Percentiles rank a stretch among this genome's conserved stretches.
Conservation (phyloP, 1,140 invertebrate species). For the Phthorimaea operculella region DNA sequence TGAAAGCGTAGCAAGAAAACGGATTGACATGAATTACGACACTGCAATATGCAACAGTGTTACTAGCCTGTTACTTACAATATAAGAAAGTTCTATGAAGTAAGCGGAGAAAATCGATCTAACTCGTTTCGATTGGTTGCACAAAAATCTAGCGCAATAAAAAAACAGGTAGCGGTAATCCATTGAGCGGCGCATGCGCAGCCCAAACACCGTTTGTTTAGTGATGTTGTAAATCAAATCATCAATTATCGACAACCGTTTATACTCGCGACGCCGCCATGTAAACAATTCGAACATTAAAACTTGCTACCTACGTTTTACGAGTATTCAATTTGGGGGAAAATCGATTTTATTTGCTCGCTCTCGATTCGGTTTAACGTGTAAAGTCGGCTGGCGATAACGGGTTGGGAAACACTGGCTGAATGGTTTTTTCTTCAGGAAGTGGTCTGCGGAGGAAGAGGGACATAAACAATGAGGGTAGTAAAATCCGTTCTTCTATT, state of each 20-base stretch:
- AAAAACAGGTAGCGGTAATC: constrained; percentile 5
- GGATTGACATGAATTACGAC: too few species aligned
- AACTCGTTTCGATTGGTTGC: not conserved
- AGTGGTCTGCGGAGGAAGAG: constrained; percentile 49
- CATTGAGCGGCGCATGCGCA: constrained; percentile 29
- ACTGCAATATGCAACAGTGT: too few species aligned
- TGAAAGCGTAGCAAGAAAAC: too few species aligned
- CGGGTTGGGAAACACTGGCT: constrained; percentile 19
- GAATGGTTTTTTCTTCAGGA: constrained; percentile 42
- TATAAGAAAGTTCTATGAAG: too few species aligned
- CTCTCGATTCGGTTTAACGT: constrained; percentile 52
- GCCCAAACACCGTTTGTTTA: constrained; percentile 64
- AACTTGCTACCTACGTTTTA: constrained; percentile 61
- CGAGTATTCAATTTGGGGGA: constrained; percentile 62
- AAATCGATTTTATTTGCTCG: constrained; percentile 67
- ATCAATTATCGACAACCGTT: constrained; percentile 67
- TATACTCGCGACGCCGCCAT: constrained; percentile 62
- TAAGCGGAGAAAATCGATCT: too few species aligned
- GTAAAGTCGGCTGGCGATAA: constrained; percentile 47
- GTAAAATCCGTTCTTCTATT: not conserved
- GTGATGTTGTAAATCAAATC: constrained; percentile 67
- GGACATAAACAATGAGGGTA: constrained; percentile 26
- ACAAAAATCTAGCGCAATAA: not conserved
- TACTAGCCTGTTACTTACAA: too few species aligned
- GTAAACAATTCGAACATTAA: constrained; percentile 63